Percentiles rank a stretch among this genome's conserved stretches.
Evolutionary conservation across 2,113 vertebrate genomes (phyloP).

Genomic region (Asarcornis scutulata): DNA sequence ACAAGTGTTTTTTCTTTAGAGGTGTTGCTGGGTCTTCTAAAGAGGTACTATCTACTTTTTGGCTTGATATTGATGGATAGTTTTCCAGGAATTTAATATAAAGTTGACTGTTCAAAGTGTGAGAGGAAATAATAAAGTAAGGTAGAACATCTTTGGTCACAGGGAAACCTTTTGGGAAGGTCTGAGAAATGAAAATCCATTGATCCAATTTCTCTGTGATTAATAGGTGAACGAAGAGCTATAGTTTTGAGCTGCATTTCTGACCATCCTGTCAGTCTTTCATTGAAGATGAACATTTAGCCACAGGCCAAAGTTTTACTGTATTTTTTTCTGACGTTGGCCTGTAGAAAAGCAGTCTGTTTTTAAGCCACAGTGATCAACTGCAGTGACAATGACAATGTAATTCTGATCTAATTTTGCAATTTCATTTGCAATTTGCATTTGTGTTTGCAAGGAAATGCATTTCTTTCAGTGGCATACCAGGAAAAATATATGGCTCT

Average conservation of each 20-base stretch:
- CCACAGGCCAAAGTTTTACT: background rate
- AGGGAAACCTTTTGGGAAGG: background rate
- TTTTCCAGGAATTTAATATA: background rate
- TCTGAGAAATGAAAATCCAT: background rate
- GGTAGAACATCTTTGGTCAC: accelerated
- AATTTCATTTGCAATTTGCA: background rate
- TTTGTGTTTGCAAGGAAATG: background rate
- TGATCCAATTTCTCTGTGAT: background rate
- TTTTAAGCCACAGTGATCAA: background rate
- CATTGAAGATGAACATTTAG: background rate
- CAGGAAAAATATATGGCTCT: background rate
- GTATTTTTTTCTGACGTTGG: background rate
- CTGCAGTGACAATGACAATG: background rate
- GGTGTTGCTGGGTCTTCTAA: background rate
- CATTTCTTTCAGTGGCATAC: background rate
- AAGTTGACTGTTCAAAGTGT: background rate
- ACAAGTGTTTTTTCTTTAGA: background rate
- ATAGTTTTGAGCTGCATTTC: background rate
- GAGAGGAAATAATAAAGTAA: background rate
- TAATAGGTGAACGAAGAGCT: background rate
- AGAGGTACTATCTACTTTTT: background rate
- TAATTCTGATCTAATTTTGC: background rate
- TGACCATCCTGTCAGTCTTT: background rate
- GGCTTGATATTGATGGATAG: background rate
- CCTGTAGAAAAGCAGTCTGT: background rate